Evolutionary conservation across 1,140 invertebrate species (phyloP), one percentile per base, ranked within the genome.

Genomic region (Solenopsis invicta): DNA sequence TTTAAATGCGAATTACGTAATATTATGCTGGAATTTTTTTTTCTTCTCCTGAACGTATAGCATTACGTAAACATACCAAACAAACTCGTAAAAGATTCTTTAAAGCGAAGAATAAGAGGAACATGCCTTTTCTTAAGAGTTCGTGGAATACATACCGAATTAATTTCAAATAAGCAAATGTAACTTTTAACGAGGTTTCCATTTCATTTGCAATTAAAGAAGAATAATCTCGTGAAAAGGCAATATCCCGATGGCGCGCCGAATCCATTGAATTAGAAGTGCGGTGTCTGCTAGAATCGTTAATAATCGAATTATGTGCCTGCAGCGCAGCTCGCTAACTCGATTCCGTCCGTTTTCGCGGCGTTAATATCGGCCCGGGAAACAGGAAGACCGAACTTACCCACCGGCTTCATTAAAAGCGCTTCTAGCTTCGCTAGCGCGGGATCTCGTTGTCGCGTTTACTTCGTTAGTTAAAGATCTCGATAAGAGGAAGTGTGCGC

Each of bases 321-420:
- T 37, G 59, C 41, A 29, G 80, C 61, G 69, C 72, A 75, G 78
- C 72, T 69, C 54, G 75, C 69, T 90, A 91, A 91, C 86, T 92
- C 86, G 81, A 92, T 91, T 89, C 61, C 75, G 66, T 85, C 78
- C 87, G 87, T 92, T 87, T 85, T 87, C 84, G 52, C 87, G 37
- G 71, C 67, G 89, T 93, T 93, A 93, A 90, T 91, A 92, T 90
- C 82, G 87, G 86, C 50, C 50, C 87, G 59, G 72, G 78, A 86
- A 87, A 91, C 71, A 87, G 87, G 67, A 88, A 56, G 80, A 29
- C 75, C 89, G 88, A 90, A 86, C 87, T 88, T 82, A 67, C 52
- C 71, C 66, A 54, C 85, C 78, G 84, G 87, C 88, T 92, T 92
- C 85, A 87, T 93, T 94, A 92, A 91, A 87, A 76, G 52, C 85